Conservation (phyloP, 2,113 vertebrate species). For the Nannospalax galili region DNA sequence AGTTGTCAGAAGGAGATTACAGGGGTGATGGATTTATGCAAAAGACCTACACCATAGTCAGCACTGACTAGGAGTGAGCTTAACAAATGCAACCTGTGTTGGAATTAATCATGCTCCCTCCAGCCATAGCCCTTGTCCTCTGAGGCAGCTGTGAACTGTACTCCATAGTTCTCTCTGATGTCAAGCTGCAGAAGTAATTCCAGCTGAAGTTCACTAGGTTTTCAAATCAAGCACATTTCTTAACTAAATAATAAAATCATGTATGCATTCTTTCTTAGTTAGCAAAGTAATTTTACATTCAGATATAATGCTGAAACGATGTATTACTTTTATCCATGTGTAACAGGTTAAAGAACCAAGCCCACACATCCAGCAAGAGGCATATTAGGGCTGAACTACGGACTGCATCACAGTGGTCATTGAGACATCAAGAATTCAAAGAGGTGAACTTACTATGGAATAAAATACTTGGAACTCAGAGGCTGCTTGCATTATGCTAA, state of each 20-base stretch:
- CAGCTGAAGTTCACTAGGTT: neutral
- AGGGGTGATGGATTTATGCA: neutral
- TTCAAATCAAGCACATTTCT: constrained; percentile 18
- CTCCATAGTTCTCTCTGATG: neutral
- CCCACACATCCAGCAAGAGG: neutral
- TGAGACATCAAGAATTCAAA: constrained; percentile 53
- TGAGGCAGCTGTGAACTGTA: neutral
- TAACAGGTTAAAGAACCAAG: neutral
- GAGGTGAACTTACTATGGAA: constrained; percentile 12
- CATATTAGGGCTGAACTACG: neutral
- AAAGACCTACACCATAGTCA: neutral
- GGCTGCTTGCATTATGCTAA: neutral
- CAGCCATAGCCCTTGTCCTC: neutral
- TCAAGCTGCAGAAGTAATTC: constrained; percentile 17
- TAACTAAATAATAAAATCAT: constrained; percentile 34
- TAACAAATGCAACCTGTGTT: neutral
- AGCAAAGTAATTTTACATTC: constrained; percentile 23
- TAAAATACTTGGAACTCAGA: constrained; percentile 31
- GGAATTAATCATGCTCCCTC: neutral
- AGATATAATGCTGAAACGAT: neutral
- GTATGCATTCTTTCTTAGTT: neutral
- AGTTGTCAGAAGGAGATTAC: neutral
- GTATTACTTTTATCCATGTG: neutral
- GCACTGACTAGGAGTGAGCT: neutral
- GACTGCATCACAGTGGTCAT: neutral